Evolutionary conservation across 2,113 vertebrate genomes (phyloP).

Genomic region (Xiphophorus couchianus): DNA sequence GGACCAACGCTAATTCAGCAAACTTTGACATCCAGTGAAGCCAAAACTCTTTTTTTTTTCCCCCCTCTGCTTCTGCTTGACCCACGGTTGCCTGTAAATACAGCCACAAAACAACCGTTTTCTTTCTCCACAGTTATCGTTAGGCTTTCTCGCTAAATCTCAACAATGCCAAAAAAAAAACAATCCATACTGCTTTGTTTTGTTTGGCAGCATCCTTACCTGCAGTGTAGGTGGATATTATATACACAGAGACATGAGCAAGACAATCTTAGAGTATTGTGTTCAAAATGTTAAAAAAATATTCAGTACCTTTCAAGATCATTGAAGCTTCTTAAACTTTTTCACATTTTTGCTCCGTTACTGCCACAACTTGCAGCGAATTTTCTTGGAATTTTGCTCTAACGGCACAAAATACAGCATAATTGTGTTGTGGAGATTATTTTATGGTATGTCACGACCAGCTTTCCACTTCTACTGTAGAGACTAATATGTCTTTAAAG

Average conservation of each 20-base stretch:
- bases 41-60: neutral
- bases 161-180: neutral
- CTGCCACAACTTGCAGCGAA: neutral
- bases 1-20: slow-evolving; percentile 27
- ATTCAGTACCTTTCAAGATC: neutral
- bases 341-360: neutral
- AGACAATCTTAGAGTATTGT: neutral
- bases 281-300: neutral
- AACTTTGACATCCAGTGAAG: slow-evolving; percentile 23
- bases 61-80: neutral
- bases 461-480: neutral
- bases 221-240: slow-evolving; percentile 5
- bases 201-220: neutral
- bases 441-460: neutral
- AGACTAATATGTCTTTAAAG: neutral
- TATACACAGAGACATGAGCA: neutral
- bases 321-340: neutral
- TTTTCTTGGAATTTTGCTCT: neutral
- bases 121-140: neutral
- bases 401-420: neutral
- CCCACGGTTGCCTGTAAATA: neutral
- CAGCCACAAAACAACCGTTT: neutral
- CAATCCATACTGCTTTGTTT: neutral
- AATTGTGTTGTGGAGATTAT: neutral
- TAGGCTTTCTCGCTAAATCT: too few relatives aligned